Evolutionary conservation across 1,140 invertebrate species (phyloP).

Genomic region (Stratiolaelaps scimitus): DNA sequence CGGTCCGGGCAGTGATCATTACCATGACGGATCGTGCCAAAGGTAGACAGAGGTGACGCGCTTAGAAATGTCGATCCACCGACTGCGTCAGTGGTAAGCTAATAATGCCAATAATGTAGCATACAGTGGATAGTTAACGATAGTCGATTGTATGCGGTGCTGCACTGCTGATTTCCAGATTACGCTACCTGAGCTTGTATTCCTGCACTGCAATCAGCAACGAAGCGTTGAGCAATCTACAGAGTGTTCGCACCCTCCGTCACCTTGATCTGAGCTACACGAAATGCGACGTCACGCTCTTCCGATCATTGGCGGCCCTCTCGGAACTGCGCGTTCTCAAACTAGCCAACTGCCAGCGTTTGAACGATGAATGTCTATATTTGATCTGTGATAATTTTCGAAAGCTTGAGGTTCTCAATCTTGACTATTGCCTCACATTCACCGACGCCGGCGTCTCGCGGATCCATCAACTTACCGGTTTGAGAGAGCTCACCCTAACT

Average conservation of each 20-base stretch:
- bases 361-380: background rate
- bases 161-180: no score
- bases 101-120: no score
- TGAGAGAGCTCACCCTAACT: background rate
- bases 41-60: no score
- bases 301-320: background rate
- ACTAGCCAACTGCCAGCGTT: background rate
- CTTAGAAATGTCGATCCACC: no score
- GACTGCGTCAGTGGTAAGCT: no score
- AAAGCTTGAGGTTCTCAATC: conserved; percentile 11
- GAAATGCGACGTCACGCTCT: background rate
- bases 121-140: no score
- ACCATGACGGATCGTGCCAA: no score
- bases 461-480: background rate
- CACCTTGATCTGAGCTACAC: conserved; percentile 12
- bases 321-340: background rate
- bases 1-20: no score
- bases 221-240: conserved; percentile 15
- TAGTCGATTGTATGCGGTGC: no score
- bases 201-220: background rate
- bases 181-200: background rate
- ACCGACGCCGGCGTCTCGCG: background rate
- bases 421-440: background rate
- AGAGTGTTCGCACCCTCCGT: background rate
- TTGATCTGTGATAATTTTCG: conserved; percentile 1